Base-by-base conservation (phyloP, 92 coral and sea anemone species). In the Pocillopora meandrina region DNA sequence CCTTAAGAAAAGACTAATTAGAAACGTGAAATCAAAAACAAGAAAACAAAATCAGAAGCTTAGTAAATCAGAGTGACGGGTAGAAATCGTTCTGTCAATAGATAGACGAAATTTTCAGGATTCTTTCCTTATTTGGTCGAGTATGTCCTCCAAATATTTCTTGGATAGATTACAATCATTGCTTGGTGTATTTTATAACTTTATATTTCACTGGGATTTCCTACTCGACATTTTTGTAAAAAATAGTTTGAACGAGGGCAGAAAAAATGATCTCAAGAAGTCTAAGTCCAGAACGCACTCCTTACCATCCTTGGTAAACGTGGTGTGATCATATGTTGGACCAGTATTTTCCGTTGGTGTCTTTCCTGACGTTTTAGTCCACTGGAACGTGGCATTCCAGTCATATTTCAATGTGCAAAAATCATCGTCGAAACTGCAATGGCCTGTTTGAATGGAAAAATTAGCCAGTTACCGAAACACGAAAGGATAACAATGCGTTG, bases 391-490 rank as follows among this genome's bases (percentile, higher is more conserved):
- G 71, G 90, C 72, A 35, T 66, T 49, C 26, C 71, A 6, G 47
- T 86, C 90, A n/a, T 17, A 64, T 8, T 55, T 73, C 80, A 86
- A 10, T 10, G 81, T 85, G 56, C 90, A 86, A 15, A 56, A 66
- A 17, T 80, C 86, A 80, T 79, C 72, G 69, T 86, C 72, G 63
- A 86, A 86, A 9, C 69, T 62, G 72, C 90, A 86, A 10, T 58
- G 80, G 19, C 77, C 90, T 86, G 72, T 34, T 73, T 52, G 26
- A 20, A 3, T 10, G 9, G 26, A 13, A 73, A 18, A 11, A 47
- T 7, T 5, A 68, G 35, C 17, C 0, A 17, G 5, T 14, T 26
- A 31, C 11, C 5, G 62, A 63, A 3, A 63, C 9, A 63, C 0
- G 9, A 3, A 17, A 4, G 68, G 2, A 20, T 63, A 63, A 19